Base-by-base conservation (phyloP, 64 coral and sea anemone species). In the Astreopora myriophthalma region DNA sequence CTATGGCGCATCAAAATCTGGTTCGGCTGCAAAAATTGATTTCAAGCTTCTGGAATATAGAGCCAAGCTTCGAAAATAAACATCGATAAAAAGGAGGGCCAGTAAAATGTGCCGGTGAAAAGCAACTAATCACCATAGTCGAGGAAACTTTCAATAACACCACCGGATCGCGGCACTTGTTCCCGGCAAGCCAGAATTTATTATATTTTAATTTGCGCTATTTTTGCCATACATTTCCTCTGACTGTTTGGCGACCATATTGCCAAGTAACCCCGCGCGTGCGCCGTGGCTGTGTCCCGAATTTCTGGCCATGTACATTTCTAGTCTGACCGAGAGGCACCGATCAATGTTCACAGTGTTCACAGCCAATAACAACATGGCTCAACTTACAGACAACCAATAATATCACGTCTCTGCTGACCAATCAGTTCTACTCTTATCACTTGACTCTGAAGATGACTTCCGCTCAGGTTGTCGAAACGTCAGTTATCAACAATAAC, bases 51-150 rank as follows among this genome's bases (percentile, higher is more conserved):
- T 26, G 16, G 68, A 11, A 71, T 25, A 9, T 8, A 10, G 29
- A 71, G 68, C 68, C 28, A 16, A 71, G 68, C 68, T 71, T 71
- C 28, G 68, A 71, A 71, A 71, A 71, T 71, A 71, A 71, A 71
- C 68, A 71, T 33, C 23, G 12, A 71, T 34, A 30, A 71, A 71
- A 71, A 71, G 68, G 27, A 71, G 29, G 13, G 68, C 28, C 30
- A 71, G 28, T 10, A 71, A 34, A 26, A 71, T 71, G 31, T 71
- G 68, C 32, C 32, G 8, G 28, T 71, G 68, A 71, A 71, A 71
- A 33, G 27, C 16, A 71, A 71, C 31, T 71, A 14, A 34, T 31
- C 68, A 71, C 11, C 31, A 71, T 33, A 34, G 12, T 8, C 30
- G 31, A 71, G 68, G 9, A 71, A 71, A 13, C 68, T 71, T 71